These are phyloP conservation scores for Mastomys coucha DNA, from an alignment of 2,113 vertebrate species.

Conservation along the genomic window DNA sequence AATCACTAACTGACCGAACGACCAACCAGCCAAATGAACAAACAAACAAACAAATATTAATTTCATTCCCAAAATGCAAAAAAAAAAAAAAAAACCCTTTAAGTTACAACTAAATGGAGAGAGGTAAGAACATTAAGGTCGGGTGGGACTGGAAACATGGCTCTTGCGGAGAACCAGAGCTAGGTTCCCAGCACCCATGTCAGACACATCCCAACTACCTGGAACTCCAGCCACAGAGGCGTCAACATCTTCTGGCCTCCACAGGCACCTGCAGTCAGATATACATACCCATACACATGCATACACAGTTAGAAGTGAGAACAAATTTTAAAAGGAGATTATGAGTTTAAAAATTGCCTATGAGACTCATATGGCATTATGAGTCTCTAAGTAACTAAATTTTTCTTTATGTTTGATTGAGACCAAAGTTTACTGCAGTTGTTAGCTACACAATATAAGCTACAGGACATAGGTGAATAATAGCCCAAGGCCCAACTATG, in stretches of 20 bases:
- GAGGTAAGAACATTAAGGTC: neutral
- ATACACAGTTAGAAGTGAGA: neutral
- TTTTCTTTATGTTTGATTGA: constrained; percentile 38
- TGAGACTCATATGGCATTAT: too few relatives aligned
- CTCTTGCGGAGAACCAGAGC: neutral
- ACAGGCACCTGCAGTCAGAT: neutral
- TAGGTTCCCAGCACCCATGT: neutral
- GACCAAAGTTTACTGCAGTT: constrained; percentile 37
- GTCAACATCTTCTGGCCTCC: neutral
- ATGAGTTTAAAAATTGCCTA: neutral
- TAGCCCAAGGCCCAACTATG: constrained; percentile 26
- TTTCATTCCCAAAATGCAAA: neutral
- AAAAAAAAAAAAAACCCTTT: neutral
- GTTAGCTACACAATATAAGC: constrained; percentile 50
- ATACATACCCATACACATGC: neutral
- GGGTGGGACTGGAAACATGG: neutral
- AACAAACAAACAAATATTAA: neutral
- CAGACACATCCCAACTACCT: neutral
- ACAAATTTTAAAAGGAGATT: neutral
- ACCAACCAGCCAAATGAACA: neutral
- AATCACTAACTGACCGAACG: neutral
- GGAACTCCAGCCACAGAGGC: neutral
- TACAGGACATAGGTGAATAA: constrained; percentile 40
- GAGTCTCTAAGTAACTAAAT: constrained; percentile 9
- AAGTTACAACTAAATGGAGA: constrained; percentile 56